A percentile compares a stretch with the other conserved stretches of the same genome.
These are phyloP conservation scores for Barypeithes pellucidus DNA, from an alignment of 2,888 invertebrate genomes.

Conservation along the genomic window DNA sequence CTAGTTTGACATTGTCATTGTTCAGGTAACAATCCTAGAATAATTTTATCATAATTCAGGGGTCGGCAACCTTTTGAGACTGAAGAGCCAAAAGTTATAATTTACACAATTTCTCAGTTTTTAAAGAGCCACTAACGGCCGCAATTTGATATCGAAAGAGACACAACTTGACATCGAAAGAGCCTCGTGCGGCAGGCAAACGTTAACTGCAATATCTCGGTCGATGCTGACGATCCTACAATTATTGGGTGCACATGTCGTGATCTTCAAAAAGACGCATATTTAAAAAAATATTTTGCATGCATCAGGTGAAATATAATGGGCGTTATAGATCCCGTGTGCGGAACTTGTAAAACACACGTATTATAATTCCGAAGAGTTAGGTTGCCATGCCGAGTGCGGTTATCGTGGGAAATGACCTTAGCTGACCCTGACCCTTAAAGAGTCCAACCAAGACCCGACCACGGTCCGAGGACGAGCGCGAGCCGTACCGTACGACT, in stretches of 20 bases:
- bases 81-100: too few relatives aligned
- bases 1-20: constrained; percentile 88
- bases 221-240: too few relatives aligned
- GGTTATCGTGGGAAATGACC: constrained; percentile 72
- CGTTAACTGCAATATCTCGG: too few relatives aligned
- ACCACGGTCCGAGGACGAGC: constrained; percentile 52
- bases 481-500: constrained; percentile 52
- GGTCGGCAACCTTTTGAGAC: too few relatives aligned
- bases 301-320: constrained; percentile 50
- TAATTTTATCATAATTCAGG: neutral
- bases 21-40: constrained; percentile 75
- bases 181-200: too few relatives aligned
- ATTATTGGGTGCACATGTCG: neutral
- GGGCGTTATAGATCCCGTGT: constrained; percentile 50
- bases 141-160: too few relatives aligned
- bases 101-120: too few relatives aligned
- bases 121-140: too few relatives aligned
- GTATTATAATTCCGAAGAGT: constrained; percentile 68
- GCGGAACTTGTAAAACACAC: constrained; percentile 57
- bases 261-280: constrained; percentile 21
- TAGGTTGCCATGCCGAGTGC: constrained; percentile 69
- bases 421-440: constrained; percentile 72
- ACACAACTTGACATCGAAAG: too few relatives aligned
- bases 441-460: constrained; percentile 50
- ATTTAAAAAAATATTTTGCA: constrained; percentile 36